These are phyloP conservation scores for Omphaloscelis lunosa DNA, from an alignment of 2,888 invertebrate genomes.

Conservation along the genomic window DNA sequence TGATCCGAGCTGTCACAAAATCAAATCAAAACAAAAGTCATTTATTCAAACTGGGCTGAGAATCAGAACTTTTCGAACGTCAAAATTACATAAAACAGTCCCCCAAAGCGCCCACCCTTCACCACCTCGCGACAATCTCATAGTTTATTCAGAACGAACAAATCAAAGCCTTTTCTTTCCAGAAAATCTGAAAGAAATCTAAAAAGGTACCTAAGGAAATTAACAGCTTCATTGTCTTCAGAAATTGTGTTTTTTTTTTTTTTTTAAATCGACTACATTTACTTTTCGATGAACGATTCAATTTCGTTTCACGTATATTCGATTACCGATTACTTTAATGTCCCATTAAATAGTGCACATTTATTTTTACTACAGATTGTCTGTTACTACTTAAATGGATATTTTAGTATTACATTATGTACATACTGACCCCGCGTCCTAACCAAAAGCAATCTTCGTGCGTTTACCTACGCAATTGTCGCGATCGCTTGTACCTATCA, in stretches of 20 bases:
- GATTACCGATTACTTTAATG: conserved; percentile 27
- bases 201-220: neutral
- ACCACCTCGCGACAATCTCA: too few species aligned
- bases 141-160: too few species aligned
- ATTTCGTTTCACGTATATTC: conserved; percentile 4
- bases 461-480: too few species aligned
- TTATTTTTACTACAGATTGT: conserved; percentile 15
- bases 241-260: neutral
- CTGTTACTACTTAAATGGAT: neutral
- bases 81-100: too few species aligned
- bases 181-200: neutral
- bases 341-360: conserved; percentile 1
- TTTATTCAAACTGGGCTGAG: too few species aligned
- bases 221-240: neutral
- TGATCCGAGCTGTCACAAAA: too few species aligned
- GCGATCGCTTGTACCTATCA: too few species aligned
- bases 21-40: too few species aligned
- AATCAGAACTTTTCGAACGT: too few species aligned
- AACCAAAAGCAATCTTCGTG: too few species aligned
- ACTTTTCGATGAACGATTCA: neutral
- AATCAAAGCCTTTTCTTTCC: neutral
- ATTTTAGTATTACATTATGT: neutral
- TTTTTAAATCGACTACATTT: conserved; percentile 9
- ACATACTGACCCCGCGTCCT: neutral
- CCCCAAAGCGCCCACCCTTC: too few species aligned